Evolutionary conservation across 2,888 invertebrate genomes (phyloP).

Genomic region (Sarcophaga caerulescens): DNA sequence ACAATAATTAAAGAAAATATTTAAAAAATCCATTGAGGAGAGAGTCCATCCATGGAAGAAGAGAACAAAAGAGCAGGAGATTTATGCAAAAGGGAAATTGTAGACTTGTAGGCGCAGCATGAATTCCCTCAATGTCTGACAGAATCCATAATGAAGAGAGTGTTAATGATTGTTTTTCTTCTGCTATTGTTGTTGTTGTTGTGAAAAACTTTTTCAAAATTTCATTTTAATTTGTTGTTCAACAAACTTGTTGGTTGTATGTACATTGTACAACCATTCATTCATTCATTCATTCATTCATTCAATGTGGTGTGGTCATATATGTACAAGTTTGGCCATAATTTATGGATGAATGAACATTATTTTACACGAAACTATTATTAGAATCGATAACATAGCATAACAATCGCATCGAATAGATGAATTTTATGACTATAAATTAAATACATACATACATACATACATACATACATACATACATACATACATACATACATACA

Average conservation of each 20-base stretch:
- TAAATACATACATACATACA: not conserved
- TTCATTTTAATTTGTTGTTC: constrained; percentile 17
- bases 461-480: no score
- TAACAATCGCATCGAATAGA: not conserved
- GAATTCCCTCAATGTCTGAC: constrained; percentile 65
- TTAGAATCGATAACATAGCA: not conserved
- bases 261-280: not conserved
- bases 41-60: not conserved
- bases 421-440: constrained; percentile 2
- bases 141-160: constrained; percentile 25
- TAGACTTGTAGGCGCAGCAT: constrained; percentile 66
- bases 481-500: not conserved
- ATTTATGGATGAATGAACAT: constrained; percentile 38
- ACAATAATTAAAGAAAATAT: constrained; percentile 40
- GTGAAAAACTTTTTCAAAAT: not conserved
- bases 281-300: constrained; percentile 39
- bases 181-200: not conserved
- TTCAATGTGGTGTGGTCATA: constrained; percentile 10
- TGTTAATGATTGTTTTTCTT: constrained; percentile 43
- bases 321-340: constrained; percentile 22
- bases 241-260: constrained; percentile 36
- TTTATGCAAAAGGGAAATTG: constrained; percentile 66
- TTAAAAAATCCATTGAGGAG: constrained; percentile 20
- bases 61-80: constrained; percentile 15
- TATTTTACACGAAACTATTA: constrained; percentile 21